Base-by-base conservation (phyloP, 1,140 invertebrate species). In the Tetramorium parvispinum region DNA sequence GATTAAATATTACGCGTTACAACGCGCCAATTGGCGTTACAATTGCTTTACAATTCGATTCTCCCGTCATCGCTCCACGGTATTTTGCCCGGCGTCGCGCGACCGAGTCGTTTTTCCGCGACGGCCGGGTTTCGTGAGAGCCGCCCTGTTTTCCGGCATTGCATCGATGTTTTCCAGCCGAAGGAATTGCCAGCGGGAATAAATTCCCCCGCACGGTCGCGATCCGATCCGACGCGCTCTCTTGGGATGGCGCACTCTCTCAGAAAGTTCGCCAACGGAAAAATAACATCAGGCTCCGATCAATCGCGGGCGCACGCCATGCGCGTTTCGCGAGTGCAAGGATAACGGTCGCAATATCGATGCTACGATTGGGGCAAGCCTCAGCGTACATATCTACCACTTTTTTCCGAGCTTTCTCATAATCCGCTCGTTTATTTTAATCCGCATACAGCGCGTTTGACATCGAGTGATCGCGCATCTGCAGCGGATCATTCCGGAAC, bases 131-230 rank as follows among this genome's bases (percentile, higher is more conserved):
- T 32, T 32, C 32, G 32, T 3, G 32, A 32, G 3, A 32, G 32
- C 32, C 32, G 32, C 4, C 32, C 32, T 32, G 32, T 21, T n/a
- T 2, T 8, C 68, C 51, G 27, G 61, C 27, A 70, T 70, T 68
- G 57, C 55, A 40, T 5, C 73, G 18, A 18, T 88, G 87, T 86
- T 89, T 86, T 86, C 53, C 76, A 53, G 24, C 13, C 37, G 63
- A 71, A 88, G 83, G 73, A 86, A 77, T 71, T 85, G 61, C 87
- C 77, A 61, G 27, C 46, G 88, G 83, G 87, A 88, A 81, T 86
- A 43, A 53, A 81, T 13, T 24, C 40, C 21, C 21, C 27, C 16
- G 59, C 16, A 49, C 55, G 61, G n/a, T 27, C 21, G 65, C 57
- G 65, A 87, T 65, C 49, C 63, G 32, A 32, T 27, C 43, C 27